Base-by-base conservation (phyloP, 2,888 invertebrate genomes). In the Chrysodeixis includens region DNA sequence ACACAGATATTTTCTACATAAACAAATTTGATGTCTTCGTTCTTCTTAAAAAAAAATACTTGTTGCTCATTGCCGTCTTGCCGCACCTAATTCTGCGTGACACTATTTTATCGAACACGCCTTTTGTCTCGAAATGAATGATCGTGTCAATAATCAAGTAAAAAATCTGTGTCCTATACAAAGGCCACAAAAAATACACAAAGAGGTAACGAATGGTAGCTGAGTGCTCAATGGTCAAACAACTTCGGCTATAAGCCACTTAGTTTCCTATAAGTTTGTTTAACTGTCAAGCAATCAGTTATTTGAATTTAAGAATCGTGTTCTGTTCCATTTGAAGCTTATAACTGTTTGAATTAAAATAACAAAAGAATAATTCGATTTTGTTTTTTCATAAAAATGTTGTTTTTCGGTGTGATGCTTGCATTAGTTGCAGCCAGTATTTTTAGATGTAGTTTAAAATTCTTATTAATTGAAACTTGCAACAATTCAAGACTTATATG, bases 1-100 rank as follows among this genome's bases (percentile, higher is more conserved):
- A n/a, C n/a, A n/a, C n/a, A n/a, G n/a, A n/a, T n/a, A n/a, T n/a
- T n/a, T n/a, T n/a, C n/a, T n/a, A n/a, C n/a, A n/a, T n/a, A n/a
- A n/a, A n/a, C n/a, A n/a, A n/a, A n/a, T n/a, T n/a, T n/a, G n/a
- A n/a, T n/a, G n/a, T n/a, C n/a, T n/a, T n/a, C n/a, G n/a, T n/a
- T n/a, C n/a, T n/a, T n/a, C n/a, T n/a, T n/a, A n/a, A n/a, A n/a
- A n/a, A n/a, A 26, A 26, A 26, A 26, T 26, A 26, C 26, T 26
- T 26, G 6, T 6, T 6, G 6, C 26, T 6, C 6, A 4, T 26
- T 26, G 26, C 26, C 3, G 14, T 35, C 40, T n/a, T n/a, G 40
- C 40, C 40, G 40, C 40, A 40, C 40, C 40, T n/a, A n/a, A 40
- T n/a, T n/a, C n/a, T 40, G 40, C 40, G 40, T 40, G 40, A 40